phyloP scores from a whole-genome alignment of 2,797 vertebrate genomes.

The Phrynocephalus forsythii region DNA sequence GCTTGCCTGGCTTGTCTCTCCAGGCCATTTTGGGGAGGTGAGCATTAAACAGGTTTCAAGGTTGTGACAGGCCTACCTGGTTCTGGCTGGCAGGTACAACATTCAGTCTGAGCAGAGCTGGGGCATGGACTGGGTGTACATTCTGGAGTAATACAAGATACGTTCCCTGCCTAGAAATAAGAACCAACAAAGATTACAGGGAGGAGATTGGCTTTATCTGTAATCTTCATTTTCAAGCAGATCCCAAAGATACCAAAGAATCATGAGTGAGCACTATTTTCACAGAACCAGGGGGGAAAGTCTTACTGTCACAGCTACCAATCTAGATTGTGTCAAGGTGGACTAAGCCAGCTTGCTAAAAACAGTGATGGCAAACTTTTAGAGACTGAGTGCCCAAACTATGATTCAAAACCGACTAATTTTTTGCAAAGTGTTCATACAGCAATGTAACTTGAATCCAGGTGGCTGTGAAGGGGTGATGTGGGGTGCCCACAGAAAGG shows the following conservation, averaged over 20 bases:
- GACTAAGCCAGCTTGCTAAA: not conserved
- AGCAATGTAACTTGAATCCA: too few species aligned
- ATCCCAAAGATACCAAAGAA: not conserved
- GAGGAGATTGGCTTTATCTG: not conserved
- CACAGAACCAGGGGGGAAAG: not conserved
- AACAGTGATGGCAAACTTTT: not conserved
- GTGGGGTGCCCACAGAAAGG: too few species aligned
- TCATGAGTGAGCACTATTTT: not conserved
- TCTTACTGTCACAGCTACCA: not conserved
- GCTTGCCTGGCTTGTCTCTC: too few species aligned
- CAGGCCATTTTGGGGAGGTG: not conserved
- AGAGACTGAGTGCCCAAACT: too few species aligned
- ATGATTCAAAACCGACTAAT: too few species aligned
- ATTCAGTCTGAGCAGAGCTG: constrained; percentile 56
- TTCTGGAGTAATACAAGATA: constrained; percentile 79
- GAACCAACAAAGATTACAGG: not conserved
- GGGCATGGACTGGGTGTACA: constrained; percentile 75
- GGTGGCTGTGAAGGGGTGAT: too few species aligned
- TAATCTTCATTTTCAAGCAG: not conserved
- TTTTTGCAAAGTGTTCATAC: too few species aligned
- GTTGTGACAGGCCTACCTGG: constrained; percentile 37
- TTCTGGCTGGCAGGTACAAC: constrained; percentile 79
- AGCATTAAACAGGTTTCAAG: not conserved
- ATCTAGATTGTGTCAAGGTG: too few species aligned
- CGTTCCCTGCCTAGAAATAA: constrained; percentile 75